Base-by-base conservation (phyloP, 2,797 vertebrate genomes). In the Varecia variegata region DNA sequence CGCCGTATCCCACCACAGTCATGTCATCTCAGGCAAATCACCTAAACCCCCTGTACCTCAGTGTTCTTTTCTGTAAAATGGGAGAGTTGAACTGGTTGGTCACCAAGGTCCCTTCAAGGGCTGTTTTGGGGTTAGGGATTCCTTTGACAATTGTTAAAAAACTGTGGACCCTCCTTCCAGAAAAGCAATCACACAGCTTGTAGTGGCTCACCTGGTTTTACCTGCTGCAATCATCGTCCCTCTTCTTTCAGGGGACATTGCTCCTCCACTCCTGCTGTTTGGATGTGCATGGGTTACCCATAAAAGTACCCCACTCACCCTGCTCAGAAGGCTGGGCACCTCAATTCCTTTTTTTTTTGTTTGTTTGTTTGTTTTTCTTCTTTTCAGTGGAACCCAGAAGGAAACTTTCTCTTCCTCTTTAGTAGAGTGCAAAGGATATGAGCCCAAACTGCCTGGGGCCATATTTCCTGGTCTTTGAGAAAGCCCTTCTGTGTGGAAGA, bases 331-430 rank as follows among this genome's bases (percentile, higher is more conserved):
- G 30, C 13, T 6, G 10, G 18, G 15, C 2, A 70, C n/a, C 47
- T 67, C 38, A 32, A 45, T 47, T 60, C n/a, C 11, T 79, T 60
- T 35, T 52, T n/a, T 79, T 30, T 43, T 58, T n/a, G 47, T 65
- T 67, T 18, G 60, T 65, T 94, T 38, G 17, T 54, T 43, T 58
- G n/a, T 62, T 73, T 60, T 43, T 45, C 35, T 52, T 62, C 25
- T 93, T 81, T 92, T 89, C 43, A 90, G 73, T 27, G 70, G 81
- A 77, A 77, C 84, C 30, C 0, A 11, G 60, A 93, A 13, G 21
- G 90, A 52, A 95, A 97, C 38, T 7, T 30, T 79, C 27, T 88
- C 83, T 93, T 93, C 68, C 80, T 80, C 74, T 80, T 82, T 38
- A 88, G 80, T 71, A 84, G 30, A 40, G 40, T 17, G 68, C n/a